Evolutionary conservation across 2,888 invertebrate species (phyloP).

Genomic region (Drosophila rellima): DNA sequence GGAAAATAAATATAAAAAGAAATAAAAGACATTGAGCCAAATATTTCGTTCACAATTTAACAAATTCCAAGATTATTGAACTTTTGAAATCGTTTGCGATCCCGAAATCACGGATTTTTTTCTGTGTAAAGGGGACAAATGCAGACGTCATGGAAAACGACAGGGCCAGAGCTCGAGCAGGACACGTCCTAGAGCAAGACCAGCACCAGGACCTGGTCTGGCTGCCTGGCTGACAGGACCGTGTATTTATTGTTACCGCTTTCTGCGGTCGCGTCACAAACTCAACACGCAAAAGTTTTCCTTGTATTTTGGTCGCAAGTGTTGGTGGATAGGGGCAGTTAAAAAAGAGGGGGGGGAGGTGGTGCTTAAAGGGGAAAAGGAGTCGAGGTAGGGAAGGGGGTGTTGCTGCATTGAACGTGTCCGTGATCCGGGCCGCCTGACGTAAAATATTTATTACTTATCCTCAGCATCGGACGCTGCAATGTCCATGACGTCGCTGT

Average conservation of each 20-base stretch:
- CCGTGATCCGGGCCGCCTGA: conserved; percentile 59
- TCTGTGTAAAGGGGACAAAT: not conserved
- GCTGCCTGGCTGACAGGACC: conserved; percentile 43
- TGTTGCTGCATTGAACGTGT: conserved; percentile 35
- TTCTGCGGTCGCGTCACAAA: conserved; percentile 57
- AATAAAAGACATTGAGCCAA: too few relatives aligned
- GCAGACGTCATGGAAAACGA: conserved; percentile 28
- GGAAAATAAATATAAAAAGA: too few relatives aligned
- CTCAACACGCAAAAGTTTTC: conserved; percentile 53
- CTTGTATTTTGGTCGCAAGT: conserved; percentile 40
- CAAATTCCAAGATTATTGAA: too few relatives aligned
- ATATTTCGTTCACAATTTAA: too few relatives aligned
- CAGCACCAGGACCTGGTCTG: not conserved
- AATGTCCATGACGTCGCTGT: conserved; percentile 41
- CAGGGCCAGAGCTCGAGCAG: conserved; percentile 4
- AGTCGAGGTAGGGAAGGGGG: not conserved
- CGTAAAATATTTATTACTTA: conserved; percentile 79
- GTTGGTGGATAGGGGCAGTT: conserved; percentile 10
- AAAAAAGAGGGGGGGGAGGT: not conserved
- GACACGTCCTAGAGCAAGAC: not conserved
- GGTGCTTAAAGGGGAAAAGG: not conserved
- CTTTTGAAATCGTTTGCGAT: too few relatives aligned
- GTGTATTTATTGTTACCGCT: conserved; percentile 79
- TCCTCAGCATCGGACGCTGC: conserved; percentile 43
- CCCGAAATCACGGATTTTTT: too few relatives aligned